phyloP scores from a whole-genome alignment of 1,140 invertebrate species.

The Teleogryllus occipitalis region DNA sequence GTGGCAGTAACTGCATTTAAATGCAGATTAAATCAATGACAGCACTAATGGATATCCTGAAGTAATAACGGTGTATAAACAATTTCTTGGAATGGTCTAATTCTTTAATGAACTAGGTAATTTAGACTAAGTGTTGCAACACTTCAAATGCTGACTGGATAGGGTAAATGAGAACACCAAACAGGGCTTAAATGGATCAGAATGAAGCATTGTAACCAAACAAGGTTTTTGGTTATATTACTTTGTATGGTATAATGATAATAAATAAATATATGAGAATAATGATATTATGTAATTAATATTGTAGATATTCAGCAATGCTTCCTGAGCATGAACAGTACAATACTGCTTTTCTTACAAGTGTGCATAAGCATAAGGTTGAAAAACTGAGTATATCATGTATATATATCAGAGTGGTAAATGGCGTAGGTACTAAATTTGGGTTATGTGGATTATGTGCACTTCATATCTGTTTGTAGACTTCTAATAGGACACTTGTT shows the following conservation, averaged over 20 bases:
- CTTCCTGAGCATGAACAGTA: too few species aligned
- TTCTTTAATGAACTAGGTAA: neutral
- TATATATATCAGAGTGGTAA: neutral
- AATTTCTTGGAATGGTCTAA: neutral
- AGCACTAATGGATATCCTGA: neutral
- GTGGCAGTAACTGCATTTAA: neutral
- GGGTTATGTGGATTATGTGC: neutral
- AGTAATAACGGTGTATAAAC: neutral
- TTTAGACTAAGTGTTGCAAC: neutral
- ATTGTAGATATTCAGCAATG: too few species aligned
- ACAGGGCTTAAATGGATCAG: neutral
- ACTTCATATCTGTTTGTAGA: neutral
- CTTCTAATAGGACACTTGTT: too few species aligned
- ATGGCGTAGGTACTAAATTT: neutral
- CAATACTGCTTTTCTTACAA: too few species aligned
- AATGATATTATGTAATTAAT: neutral
- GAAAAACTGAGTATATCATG: too few species aligned
- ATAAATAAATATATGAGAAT: constrained; percentile 13
- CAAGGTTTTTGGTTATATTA: constrained; percentile 14
- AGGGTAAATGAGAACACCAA: constrained; percentile 16
- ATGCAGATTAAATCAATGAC: neutral
- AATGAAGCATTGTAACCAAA: neutral
- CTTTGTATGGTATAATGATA: constrained; percentile 15
- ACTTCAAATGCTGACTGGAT: constrained; percentile 11
- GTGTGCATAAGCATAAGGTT: too few species aligned